Evolutionary conservation across 2,888 invertebrate genomes (phyloP), one percentile per base, ranked within the genome.

Genomic region (Steinernema carpocapsae): DNA sequence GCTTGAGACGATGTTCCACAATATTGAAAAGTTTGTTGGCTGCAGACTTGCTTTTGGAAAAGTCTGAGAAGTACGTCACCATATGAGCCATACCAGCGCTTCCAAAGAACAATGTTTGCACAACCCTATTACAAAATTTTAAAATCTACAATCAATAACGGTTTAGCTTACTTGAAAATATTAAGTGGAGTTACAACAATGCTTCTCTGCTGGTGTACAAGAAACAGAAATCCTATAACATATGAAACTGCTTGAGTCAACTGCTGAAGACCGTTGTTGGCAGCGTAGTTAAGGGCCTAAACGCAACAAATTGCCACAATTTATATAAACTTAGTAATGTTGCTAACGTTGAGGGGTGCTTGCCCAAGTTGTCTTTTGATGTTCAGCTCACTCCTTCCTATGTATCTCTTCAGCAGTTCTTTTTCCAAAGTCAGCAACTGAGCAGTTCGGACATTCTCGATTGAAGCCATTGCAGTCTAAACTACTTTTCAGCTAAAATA

Each of bases 141-240:
- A n/a, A n/a, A n/a, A n/a, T n/a, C n/a, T n/a, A n/a, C n/a, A n/a
- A n/a, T n/a, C n/a, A n/a, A n/a, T n/a, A n/a, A n/a, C n/a, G n/a
- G n/a, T n/a, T n/a, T n/a, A n/a, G n/a, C 56, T 6, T 26, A 56
- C 56, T 56, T 56, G 56, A 56, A 56, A 14, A 56, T 56, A 24
- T 56, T 56, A 12, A 56, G 56, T 14, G 56, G 56, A 4, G 22
- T 26, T 4, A 19, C 14, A 3, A 56, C 56, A 19, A 56, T 2
- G 14, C 22, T 56, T 4, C 56, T 26, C 24, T 56, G 56, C 26
- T 56, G 56, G 22, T 56, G 56, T 3, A 56, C 56, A 26, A 56
- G 56, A 17, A 56, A 26, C 24, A 56, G 4, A 26, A 56, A 56
- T 12, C 56, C 56, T 4, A 24, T 14, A 14, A 56, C 24, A 24